phyloP scores from a whole-genome alignment of 2,797 vertebrate species.

The Megaceryle alcyon region DNA sequence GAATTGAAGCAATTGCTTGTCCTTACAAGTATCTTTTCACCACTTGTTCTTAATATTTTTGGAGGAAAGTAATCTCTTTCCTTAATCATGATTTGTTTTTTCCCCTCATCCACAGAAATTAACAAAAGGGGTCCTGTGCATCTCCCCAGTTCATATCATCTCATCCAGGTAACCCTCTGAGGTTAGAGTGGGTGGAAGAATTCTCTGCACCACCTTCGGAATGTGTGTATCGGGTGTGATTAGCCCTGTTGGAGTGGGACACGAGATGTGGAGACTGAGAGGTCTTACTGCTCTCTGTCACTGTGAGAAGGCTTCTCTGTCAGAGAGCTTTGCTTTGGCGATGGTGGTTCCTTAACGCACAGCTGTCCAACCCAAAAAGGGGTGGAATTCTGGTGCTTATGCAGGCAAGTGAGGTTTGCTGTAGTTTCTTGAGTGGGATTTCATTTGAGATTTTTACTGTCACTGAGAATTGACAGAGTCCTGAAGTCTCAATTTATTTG shows the following conservation, averaged over 20 bases:
- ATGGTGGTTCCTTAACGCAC: too few relatives aligned
- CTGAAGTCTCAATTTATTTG: neutral
- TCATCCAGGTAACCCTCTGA: neutral
- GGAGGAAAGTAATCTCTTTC: neutral
- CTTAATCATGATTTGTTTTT: neutral
- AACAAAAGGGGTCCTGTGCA: neutral
- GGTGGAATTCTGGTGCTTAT: accelerated
- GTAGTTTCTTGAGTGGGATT: neutral
- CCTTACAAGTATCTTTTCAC: neutral
- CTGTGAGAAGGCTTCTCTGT: neutral
- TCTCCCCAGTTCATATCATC: neutral
- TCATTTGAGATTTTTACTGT: neutral
- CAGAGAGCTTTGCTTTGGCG: neutral
- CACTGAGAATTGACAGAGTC: neutral
- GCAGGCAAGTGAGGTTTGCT: neutral
- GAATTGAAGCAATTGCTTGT: neutral
- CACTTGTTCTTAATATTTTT: neutral
- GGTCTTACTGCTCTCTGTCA: accelerated
- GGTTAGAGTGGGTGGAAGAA: neutral
- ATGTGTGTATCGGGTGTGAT: accelerated
- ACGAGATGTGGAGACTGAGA: neutral
- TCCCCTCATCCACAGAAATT: neutral
- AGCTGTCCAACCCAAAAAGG: neutral
- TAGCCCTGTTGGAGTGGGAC: neutral
- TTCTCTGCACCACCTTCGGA: neutral